Base-by-base conservation (phyloP, 2,113 vertebrate genomes). In the Ancistrus triradiatus region DNA sequence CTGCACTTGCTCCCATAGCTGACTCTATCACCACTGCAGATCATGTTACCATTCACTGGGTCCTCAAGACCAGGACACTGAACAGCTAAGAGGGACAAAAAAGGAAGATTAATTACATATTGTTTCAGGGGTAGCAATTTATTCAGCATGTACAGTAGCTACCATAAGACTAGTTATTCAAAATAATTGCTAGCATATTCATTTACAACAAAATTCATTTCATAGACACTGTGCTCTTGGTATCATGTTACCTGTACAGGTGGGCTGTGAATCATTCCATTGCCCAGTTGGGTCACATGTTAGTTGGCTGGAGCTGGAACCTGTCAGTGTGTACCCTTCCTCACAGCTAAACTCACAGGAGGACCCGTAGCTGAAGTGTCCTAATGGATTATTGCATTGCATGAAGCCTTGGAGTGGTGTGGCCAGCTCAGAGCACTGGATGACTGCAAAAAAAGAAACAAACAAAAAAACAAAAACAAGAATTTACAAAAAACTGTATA, bases 1-100 rank as follows among this genome's bases (percentile, higher is more conserved):
- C 7, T 42, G 43, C 94, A 95, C 46, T 28, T 81, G 27, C 85
- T 88, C 22, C 76, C 81, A 57, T 85, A 92, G 40, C 82, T 82
- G 72, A 83, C 89, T 22, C 13, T 60, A 33, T 89, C 82, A 1
- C 61, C 70, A 14, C 62, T 81, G 77, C 93, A 94, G 76, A 2
- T 5, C 40, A 86, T 22, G 1, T 19, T 6, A 4, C 85, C 88
- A 9, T 80, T 77, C 10, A 78, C 66, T 3, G 77, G 72, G 6
- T 48, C 21, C 4, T 21, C 35, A 14, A 81, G 61, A 3, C 44
- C 27, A 0, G 71, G 73, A 15, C 86, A 86, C 15, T 65, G 77
- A 24, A 84, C 71, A 48, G 77, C 86, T 87, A 67, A 69, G 18
- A 64, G 15, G n/a, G 1, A 17, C 21, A 52, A 11, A 47, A 3